Percentiles rank a stretch among this genome's conserved stretches.
Evolutionary conservation across 2,888 invertebrate species (phyloP).

Genomic region (Drosophila formosana): DNA sequence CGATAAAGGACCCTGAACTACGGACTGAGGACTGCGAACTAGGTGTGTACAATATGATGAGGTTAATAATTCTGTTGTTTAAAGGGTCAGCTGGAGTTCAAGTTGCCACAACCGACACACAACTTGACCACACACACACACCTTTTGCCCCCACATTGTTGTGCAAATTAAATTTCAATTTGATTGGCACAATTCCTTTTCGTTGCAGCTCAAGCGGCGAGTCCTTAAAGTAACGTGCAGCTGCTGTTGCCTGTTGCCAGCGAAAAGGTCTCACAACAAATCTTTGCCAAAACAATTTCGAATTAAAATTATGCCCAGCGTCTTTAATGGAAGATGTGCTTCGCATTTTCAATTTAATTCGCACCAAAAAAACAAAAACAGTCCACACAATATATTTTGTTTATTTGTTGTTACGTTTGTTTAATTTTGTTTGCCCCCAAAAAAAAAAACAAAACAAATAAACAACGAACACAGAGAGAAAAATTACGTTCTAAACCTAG

Average conservation of each 20-base stretch:
- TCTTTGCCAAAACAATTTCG: constrained; percentile 32
- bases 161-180: constrained; percentile 77
- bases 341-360: constrained; percentile 57
- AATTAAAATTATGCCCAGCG: constrained; percentile 72
- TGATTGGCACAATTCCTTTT: constrained; percentile 65
- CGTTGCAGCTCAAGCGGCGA: constrained; percentile 2
- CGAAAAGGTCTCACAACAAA: constrained; percentile 19
- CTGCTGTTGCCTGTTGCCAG: constrained; percentile 32
- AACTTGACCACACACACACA: neutral
- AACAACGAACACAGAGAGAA: neutral
- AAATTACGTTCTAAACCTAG: too few species aligned
- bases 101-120: neutral
- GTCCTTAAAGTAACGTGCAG: constrained; percentile 48
- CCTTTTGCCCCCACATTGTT: constrained; percentile 59
- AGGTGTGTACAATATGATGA: constrained; percentile 57
- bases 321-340: constrained; percentile 75
- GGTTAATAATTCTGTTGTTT: constrained; percentile 75
- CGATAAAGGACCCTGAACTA: constrained; percentile 34
- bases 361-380: neutral
- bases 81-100: constrained; percentile 55
- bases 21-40: neutral
- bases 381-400: constrained; percentile 6
- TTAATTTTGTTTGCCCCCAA: constrained; percentile 34
- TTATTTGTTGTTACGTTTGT: constrained; percentile 20
- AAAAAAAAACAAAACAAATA: neutral